Evolutionary conservation across 64 coral and sea anemone genomes (phyloP).

Genomic region (Pocillopora verrucosa): DNA sequence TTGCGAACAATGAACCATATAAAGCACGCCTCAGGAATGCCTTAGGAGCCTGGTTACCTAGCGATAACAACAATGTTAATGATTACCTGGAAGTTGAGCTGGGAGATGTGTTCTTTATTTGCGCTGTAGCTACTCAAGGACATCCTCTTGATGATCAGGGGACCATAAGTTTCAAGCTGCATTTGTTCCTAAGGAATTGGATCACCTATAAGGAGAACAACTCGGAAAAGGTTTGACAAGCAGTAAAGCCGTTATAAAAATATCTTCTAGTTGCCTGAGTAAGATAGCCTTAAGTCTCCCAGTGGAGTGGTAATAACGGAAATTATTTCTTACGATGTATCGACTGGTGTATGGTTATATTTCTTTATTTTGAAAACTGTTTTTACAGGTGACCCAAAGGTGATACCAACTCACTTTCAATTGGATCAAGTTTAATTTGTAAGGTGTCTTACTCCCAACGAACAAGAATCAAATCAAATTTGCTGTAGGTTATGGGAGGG

Average conservation of each 20-base stretch:
- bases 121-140: constrained; percentile 61
- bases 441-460: too few species aligned
- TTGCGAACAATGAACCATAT: background rate
- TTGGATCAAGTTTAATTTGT: too few species aligned
- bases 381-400: too few species aligned
- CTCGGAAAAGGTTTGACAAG: background rate
- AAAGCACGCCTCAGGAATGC: constrained; percentile 2
- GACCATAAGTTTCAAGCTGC: constrained; percentile 39
- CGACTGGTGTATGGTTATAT: too few species aligned
- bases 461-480: too few species aligned
- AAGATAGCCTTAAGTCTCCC: too few species aligned
- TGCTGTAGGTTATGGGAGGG: too few species aligned
- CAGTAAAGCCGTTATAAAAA: background rate
- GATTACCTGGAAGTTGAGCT: constrained; percentile 60
- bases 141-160: too few species aligned
- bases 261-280: background rate
- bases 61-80: background rate
- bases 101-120: constrained; percentile 8
- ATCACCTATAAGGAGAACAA: constrained; percentile 1
- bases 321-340: too few species aligned
- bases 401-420: too few species aligned
- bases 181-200: constrained; percentile 16
- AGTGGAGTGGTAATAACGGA: too few species aligned
- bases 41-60: background rate
- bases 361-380: too few species aligned